Base-by-base conservation (phyloP, 1,140 invertebrate genomes). In the Tetramorium alpestre region DNA sequence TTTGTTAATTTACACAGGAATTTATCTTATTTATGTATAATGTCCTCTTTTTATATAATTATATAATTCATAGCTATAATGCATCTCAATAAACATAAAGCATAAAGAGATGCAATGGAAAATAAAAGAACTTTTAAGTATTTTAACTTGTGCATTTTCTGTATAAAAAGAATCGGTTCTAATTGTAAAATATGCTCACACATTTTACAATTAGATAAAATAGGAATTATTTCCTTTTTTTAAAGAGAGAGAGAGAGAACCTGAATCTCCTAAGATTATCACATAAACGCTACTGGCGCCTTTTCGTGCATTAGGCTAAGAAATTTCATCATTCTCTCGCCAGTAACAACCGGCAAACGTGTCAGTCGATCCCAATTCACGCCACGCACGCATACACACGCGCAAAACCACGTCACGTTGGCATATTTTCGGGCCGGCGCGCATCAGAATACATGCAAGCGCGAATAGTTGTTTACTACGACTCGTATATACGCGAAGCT, bases 401-500 rank as follows among this genome's bases (percentile, higher is more conserved):
- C 33, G 18, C n/a, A 67, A 67, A 78, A 77, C 28, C 49, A 51
- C 69, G 70, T 86, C 69, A 75, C 72, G 76, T 62, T 85, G 60
- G 49, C 80, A 73, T 54, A 85, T 85, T 88, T 87, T 89, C 88
- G 47, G 73, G 44, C 51, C 47, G 62, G 38, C 54, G 51, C 73
- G 58, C 86, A 81, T 75, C 67, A 58, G 78, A 86, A 70, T 76
- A 88, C 60, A 76, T 38, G 41, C 69, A 33, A 47, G 64, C 33
- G 84, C 72, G 88, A 77, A 89, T 89, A 72, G 89, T 89, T 87
- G 89, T 87, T 90, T 90, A 89, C 77, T 80, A 85, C 49, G 47
- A 58, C 58, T 56, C 85, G 72, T 85, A 86, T 75, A 76, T 85
- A 85, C 49, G n/a, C 13, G 51, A 25, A 70, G 47, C 69, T 49